phyloP scores from a whole-genome alignment of 2,888 invertebrate genomes.

The Lordiphosa fenestrarum region DNA sequence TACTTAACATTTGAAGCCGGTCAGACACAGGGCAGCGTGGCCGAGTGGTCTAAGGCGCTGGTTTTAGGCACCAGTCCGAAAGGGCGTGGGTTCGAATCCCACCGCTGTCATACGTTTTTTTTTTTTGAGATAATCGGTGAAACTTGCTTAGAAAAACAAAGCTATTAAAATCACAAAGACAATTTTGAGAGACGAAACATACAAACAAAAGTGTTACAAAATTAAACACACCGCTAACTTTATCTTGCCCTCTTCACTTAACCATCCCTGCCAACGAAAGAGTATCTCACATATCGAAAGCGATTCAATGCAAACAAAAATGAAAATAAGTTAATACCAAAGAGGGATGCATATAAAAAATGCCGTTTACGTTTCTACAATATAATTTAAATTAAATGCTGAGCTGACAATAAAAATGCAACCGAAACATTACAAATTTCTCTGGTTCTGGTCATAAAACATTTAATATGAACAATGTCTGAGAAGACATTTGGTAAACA shows the following conservation, averaged over 20 bases:
- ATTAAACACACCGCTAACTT: no score
- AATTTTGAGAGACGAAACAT: no score
- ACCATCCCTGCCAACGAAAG: slow-evolving; percentile 3
- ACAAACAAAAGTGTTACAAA: no score
- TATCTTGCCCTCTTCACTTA: no score
- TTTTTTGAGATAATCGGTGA: no score
- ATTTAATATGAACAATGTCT: slow-evolving; percentile 61
- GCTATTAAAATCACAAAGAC: no score
- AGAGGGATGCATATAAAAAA: slow-evolving; percentile 51
- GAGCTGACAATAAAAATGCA: slow-evolving; percentile 69
- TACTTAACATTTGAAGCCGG: no score
- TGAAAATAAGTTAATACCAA: slow-evolving; percentile 40
- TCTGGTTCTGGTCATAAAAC: slow-evolving; percentile 68
- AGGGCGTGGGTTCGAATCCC: slow-evolving; percentile 81
- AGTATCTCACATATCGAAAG: slow-evolving; percentile 24
- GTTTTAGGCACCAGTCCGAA: slow-evolving; percentile 82
- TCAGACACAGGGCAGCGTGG: slow-evolving; percentile 76
- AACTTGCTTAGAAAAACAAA: no score
- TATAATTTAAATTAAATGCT: slow-evolving; percentile 77
- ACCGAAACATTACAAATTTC: slow-evolving; percentile 43
- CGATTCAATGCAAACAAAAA: slow-evolving; percentile 39
- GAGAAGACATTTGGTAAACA: slow-evolving; percentile 29
- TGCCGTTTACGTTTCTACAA: slow-evolving; percentile 44
- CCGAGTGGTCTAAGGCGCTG: slow-evolving; percentile 81
- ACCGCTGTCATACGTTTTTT: slow-evolving; percentile 77